Evolutionary conservation across 1,140 invertebrate species (phyloP).

Genomic region (Limonius californicus): DNA sequence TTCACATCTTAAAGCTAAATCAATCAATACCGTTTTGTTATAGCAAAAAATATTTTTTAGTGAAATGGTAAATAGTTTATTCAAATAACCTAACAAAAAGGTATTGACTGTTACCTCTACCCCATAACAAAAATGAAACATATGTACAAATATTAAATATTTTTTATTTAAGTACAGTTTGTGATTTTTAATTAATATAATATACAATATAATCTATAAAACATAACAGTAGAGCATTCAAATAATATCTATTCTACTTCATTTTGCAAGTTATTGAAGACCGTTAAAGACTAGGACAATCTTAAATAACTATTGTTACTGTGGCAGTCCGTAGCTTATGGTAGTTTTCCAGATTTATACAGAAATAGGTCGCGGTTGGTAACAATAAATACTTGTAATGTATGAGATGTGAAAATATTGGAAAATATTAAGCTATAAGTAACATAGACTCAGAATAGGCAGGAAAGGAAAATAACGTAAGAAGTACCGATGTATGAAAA

Average conservation of each 20-base stretch:
- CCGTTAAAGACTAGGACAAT: constrained; percentile 44
- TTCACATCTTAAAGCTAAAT: too few relatives aligned
- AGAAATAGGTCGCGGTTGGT: too few relatives aligned
- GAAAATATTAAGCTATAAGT: too few relatives aligned
- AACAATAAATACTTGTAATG: too few relatives aligned
- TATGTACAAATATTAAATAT: constrained; percentile 34
- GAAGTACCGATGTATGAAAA: too few relatives aligned
- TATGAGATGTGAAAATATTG: too few relatives aligned
- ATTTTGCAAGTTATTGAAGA: constrained; percentile 35
- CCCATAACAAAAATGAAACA: constrained; percentile 2
- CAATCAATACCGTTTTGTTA: too few relatives aligned
- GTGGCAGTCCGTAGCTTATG: background rate
- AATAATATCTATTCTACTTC: constrained; percentile 16
- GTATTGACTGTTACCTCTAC: too few relatives aligned
- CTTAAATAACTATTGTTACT: constrained; percentile 28
- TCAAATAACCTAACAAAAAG: too few relatives aligned
- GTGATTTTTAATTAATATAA: constrained; percentile 32
- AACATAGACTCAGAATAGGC: background rate
- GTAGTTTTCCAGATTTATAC: background rate
- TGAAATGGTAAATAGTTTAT: too few relatives aligned
- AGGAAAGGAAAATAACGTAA: too few relatives aligned
- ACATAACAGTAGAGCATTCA: constrained; percentile 36
- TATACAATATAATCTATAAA: constrained; percentile 33
- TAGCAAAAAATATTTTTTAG: too few relatives aligned
- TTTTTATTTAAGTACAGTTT: constrained; percentile 36